Percentiles rank a stretch among this genome's conserved stretches.
Evolutionary conservation across 2,797 vertebrate genomes (phyloP).

Genomic region (Typhlichthys eigenmanni): DNA sequence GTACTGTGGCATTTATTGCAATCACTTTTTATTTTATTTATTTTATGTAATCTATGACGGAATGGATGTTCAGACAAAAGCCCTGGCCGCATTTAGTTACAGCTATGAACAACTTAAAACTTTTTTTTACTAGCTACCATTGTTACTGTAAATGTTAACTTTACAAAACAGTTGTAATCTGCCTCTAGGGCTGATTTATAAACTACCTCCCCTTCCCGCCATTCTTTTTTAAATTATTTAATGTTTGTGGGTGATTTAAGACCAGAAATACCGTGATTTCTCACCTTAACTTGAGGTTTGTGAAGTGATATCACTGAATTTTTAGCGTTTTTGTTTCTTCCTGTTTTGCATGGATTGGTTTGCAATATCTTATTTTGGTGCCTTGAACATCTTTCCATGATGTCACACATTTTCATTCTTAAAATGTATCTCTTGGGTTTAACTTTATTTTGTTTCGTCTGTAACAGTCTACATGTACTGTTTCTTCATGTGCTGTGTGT

Average conservation of each 20-base stretch:
- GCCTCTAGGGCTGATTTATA: no score
- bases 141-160: no score
- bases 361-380: background rate
- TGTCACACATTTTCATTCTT: background rate
- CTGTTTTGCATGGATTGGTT: background rate
- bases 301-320: conserved; percentile 61
- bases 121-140: no score
- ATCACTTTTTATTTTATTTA: background rate
- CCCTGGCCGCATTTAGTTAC: no score
- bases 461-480: no score
- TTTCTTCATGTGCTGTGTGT: no score
- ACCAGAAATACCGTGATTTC: background rate
- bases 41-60: no score
- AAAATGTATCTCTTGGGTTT: background rate
- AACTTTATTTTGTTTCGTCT: background rate
- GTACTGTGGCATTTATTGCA: background rate
- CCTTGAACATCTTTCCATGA: background rate
- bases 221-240: conserved; percentile 8
- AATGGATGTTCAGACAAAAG: no score
- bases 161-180: no score
- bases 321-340: conserved; percentile 26
- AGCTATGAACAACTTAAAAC: no score
- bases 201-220: background rate
- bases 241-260: background rate
- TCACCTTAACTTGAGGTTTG: conserved; percentile 3